These are phyloP conservation scores for Calliphora vicina DNA, from an alignment of 1,140 invertebrate species.

Conservation along the genomic window DNA sequence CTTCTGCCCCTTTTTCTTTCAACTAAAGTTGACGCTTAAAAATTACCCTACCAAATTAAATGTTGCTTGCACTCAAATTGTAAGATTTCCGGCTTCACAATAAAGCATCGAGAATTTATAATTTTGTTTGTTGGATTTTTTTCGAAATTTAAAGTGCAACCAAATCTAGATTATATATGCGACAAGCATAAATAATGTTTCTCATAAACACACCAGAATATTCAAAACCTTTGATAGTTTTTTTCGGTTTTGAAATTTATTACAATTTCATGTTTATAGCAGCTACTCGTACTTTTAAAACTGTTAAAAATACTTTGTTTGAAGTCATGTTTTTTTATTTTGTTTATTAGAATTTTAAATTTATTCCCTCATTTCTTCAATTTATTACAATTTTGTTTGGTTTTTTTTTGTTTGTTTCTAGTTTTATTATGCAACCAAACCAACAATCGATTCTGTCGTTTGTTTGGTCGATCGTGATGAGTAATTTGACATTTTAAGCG, in stretches of 20 bases:
- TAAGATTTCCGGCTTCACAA: constrained; percentile 13
- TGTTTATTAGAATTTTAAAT: constrained; percentile 2
- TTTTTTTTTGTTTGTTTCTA: neutral
- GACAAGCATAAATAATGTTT: constrained; percentile 25
- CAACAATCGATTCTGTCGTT: neutral
- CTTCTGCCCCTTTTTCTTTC: neutral
- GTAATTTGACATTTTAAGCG: constrained; percentile 26
- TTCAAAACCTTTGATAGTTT: neutral
- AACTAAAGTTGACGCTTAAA: neutral
- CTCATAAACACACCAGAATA: neutral
- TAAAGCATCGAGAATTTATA: neutral
- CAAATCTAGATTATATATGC: constrained; percentile 19
- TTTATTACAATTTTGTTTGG: neutral
- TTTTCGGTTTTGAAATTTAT: neutral
- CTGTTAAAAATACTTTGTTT: too few relatives aligned
- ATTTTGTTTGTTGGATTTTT: neutral
- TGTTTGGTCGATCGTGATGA: constrained; percentile 4
- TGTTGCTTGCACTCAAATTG: neutral
- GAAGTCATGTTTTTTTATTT: neutral
- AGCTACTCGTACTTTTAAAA: neutral
- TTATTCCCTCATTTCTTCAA: neutral
- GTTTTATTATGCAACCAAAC: neutral
- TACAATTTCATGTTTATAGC: neutral
- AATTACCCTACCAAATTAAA: neutral
- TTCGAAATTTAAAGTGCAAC: constrained; percentile 19